Conservation (phyloP, 2,888 invertebrate genomes). For the Sicus ferrugineus region DNA sequence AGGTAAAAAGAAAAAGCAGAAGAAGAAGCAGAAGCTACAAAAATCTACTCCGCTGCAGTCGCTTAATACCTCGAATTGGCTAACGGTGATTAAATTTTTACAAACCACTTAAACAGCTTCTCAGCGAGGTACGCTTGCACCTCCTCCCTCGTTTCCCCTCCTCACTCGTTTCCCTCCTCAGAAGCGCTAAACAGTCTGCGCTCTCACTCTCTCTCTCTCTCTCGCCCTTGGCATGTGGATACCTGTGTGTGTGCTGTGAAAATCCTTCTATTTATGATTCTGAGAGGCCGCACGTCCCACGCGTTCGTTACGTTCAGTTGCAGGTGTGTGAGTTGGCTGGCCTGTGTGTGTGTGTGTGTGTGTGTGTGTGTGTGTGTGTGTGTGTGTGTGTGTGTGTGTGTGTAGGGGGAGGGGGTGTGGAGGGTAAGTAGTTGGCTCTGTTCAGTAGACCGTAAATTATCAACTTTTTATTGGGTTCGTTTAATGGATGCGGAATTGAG, state of each 20-base stretch:
- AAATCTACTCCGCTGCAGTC: too few species aligned
- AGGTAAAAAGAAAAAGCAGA: too few species aligned
- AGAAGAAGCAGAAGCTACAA: too few species aligned
- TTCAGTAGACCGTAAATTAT: conserved; percentile 59
- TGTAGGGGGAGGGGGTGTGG: too few species aligned
- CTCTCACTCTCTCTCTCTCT: neutral
- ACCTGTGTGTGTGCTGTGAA: too few species aligned
- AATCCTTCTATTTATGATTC: conserved; percentile 20
- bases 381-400: neutral
- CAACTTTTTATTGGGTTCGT: conserved; percentile 48
- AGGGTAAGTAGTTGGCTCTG: conserved; percentile 40
- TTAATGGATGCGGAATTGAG: too few species aligned
- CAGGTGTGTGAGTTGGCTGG: neutral
- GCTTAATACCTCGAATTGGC: too few species aligned
- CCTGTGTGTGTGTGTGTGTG: neutral
- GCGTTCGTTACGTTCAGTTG: neutral
- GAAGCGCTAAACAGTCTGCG: neutral
- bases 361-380: conserved; percentile 1
- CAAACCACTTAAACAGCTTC: too few species aligned
- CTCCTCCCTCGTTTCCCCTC: neutral
- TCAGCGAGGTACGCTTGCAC: too few species aligned
- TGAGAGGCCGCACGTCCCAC: neutral
- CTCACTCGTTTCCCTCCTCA: neutral
- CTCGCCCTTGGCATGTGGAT: neutral
- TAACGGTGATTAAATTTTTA: too few species aligned